Evolutionary conservation across 2,113 vertebrate genomes (phyloP).

Genomic region (Motacilla alba): DNA sequence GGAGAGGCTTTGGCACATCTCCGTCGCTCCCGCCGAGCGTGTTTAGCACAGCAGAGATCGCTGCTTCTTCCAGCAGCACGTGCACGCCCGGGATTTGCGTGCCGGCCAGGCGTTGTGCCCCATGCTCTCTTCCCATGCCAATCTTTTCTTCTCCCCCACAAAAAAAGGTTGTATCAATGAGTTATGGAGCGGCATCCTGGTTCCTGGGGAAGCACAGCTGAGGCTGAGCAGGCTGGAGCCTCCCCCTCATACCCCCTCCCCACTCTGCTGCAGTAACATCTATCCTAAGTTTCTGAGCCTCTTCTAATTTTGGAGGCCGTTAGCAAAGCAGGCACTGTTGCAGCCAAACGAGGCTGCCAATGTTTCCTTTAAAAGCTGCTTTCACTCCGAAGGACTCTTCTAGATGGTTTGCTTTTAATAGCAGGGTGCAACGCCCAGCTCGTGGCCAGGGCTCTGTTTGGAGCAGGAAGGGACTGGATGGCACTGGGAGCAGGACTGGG

Average conservation of each 20-base stretch:
- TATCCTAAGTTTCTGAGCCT: constrained; percentile 43
- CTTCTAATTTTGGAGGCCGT: constrained; percentile 62
- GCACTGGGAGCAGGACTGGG: neutral
- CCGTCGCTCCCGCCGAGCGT: neutral
- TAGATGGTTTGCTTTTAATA: constrained; percentile 57
- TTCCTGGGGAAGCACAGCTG: neutral
- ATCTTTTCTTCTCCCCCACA: neutral
- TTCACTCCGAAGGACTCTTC: constrained; percentile 54
- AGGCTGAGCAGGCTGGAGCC: neutral
- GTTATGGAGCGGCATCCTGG: neutral
- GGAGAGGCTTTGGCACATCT: constrained; percentile 37
- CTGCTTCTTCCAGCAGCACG: neutral
- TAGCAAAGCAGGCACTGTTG: constrained; percentile 27
- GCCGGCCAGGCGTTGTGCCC: neutral
- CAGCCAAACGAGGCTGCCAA: constrained; percentile 54
- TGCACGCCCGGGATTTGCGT: neutral
- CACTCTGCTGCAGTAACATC: constrained; percentile 23
- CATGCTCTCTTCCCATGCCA: neutral
- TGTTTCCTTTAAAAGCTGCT: constrained; percentile 54
- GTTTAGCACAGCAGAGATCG: neutral
- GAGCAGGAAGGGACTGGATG: neutral
- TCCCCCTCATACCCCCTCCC: neutral
- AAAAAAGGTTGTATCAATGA: neutral
- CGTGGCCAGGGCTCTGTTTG: neutral
- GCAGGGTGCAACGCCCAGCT: constrained; percentile 34